A percentile compares a stretch with the other conserved stretches of the same genome.
Evolutionary conservation across 2,797 vertebrate species (phyloP).

Genomic region (Ambastaia sidthimunki): DNA sequence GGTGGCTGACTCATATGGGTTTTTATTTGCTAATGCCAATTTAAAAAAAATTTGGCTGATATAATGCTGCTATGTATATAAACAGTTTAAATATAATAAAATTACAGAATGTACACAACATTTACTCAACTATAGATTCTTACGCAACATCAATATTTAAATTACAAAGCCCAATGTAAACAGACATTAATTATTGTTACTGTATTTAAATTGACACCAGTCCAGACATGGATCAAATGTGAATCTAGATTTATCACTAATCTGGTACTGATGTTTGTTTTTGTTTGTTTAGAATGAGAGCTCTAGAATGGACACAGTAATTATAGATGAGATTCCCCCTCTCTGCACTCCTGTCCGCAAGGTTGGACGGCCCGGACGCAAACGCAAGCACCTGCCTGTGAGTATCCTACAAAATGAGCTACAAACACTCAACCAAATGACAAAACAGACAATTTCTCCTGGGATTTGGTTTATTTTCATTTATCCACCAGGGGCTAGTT

Average conservation of each 20-base stretch:
- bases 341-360: constrained; percentile 81
- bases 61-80: not conserved
- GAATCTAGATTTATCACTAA: not conserved
- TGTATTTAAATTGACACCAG: too few species aligned
- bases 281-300: constrained; percentile 81
- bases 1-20: not conserved
- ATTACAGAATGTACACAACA: not conserved
- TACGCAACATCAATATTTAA: too few species aligned
- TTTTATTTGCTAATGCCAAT: not conserved
- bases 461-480: constrained; percentile 42
- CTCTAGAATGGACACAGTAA: constrained; percentile 79
- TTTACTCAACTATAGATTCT: not conserved
- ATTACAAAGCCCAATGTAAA: too few species aligned
- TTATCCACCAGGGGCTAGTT: constrained; percentile 17
- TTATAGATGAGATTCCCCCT: constrained; percentile 83
- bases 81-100: not conserved
- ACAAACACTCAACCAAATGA: constrained; percentile 33
- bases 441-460: constrained; percentile 12
- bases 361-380: constrained; percentile 84
- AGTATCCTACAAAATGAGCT: constrained; percentile 70
- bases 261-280: constrained; percentile 8
- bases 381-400: constrained; percentile 88
- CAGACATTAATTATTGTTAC: too few species aligned
- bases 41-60: not conserved
- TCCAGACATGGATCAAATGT: too few species aligned